These are phyloP conservation scores for Bujurquina vittata DNA, from an alignment of 2,113 vertebrate species.

Conservation along the genomic window DNA sequence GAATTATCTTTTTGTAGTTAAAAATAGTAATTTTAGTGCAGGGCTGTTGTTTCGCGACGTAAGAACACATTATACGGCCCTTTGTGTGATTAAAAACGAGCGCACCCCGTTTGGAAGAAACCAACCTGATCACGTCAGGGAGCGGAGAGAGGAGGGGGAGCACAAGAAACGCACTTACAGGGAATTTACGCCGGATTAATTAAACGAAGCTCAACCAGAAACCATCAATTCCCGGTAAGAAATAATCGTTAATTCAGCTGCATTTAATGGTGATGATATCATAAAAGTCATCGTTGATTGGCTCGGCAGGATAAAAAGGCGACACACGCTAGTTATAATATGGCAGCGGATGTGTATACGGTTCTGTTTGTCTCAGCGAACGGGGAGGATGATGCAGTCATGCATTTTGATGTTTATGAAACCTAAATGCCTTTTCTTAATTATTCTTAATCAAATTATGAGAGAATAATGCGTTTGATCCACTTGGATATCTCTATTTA, in stretches of 20 bases:
- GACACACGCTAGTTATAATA: not conserved
- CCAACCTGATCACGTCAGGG: not conserved
- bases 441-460: not conserved
- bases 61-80: not conserved
- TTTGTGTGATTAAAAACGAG: constrained; percentile 22
- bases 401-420: not conserved
- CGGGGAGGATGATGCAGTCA: not conserved
- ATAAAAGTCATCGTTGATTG: not conserved
- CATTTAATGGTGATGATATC: not conserved
- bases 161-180: not conserved
- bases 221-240: constrained; percentile 23
- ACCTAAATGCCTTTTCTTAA: not conserved
- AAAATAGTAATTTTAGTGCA: not conserved
- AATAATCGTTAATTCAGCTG: not conserved
- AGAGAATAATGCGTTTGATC: not conserved
- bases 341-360: no score
- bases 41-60: not conserved
- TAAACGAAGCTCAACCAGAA: not conserved
- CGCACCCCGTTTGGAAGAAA: not conserved
- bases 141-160: not conserved
- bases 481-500: not conserved
- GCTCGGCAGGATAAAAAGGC: not conserved
- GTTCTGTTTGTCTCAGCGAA: not conserved
- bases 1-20: not conserved
- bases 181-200: not conserved